Base-by-base conservation (phyloP, 2,797 vertebrate genomes). In the Xenopus petersii region DNA sequence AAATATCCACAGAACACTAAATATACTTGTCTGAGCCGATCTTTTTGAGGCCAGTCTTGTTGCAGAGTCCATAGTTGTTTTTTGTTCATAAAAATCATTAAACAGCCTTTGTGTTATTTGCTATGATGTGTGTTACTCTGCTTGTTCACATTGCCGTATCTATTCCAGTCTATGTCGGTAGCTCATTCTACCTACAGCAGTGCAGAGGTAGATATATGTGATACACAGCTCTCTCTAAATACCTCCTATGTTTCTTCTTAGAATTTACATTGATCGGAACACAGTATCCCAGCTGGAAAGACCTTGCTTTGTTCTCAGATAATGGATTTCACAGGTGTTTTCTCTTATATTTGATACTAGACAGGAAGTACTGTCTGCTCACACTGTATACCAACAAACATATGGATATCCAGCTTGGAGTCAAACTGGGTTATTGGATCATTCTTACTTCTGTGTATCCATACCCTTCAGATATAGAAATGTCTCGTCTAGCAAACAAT, bases 251-350 rank as follows among this genome's bases (percentile, higher is more conserved):
- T 63, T 51, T 51, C 60, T 30, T 16, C 30, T 11, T 64, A 64
- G 12, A 26, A 69, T 70, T 46, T 48, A 59, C 51, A 70, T 70
- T 48, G 67, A 65, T 65, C 42, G 12, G 11, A 46, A 42, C 33
- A 70, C 47, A 70, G 55, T 46, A 65, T 64, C 60, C 36, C 66
- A 68, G 73, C 42, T 75, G 47, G 58, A 63, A 62, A 42, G 42
- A 16, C 15, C 15, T 12, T 46, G 9, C 46, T 33, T 62, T 74
- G 56, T 62, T 67, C 47, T 67, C 56, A 17, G 8, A 54, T 12
- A 67, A 21, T 48, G 55, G 6, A 15, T 67, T 60, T 16, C 17
- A 15, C 46, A 74, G 65, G 15, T n/a, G 33, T 17, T 64, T 67
- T 67, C 46, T 71, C 62, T 48, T 65, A 42, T 6, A 42, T 51